These are phyloP conservation scores for Aphodius granarius DNA, from an alignment of 2,888 invertebrate genomes.

Conservation along the genomic window DNA sequence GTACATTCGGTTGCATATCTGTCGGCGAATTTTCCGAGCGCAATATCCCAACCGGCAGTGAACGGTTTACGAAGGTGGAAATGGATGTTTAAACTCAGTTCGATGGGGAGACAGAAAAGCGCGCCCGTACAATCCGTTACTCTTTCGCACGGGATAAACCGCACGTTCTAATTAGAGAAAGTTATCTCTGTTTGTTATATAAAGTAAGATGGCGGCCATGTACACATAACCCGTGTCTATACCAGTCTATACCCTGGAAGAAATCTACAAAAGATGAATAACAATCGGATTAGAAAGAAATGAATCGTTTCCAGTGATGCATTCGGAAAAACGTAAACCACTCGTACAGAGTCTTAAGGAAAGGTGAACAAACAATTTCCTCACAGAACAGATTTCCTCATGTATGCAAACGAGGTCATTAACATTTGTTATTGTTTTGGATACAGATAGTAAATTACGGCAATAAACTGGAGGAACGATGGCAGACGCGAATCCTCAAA, in stretches of 20 bases:
- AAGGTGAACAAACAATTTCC: background rate
- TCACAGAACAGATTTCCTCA: background rate
- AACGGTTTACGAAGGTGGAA: background rate
- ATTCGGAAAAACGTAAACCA: conserved; percentile 33
- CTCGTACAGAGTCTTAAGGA: conserved; percentile 28
- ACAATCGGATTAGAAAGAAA: conserved; percentile 33
- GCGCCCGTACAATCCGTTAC: background rate
- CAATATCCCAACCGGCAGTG: background rate
- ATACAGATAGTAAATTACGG: conserved; percentile 23
- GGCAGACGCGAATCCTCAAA: conserved; percentile 35
- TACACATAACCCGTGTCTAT: conserved; percentile 39
- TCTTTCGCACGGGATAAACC: background rate
- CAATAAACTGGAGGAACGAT: conserved; percentile 23
- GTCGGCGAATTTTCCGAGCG: background rate
- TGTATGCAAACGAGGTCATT: conserved; percentile 33
- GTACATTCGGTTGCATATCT: background rate
- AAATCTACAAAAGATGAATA: conserved; percentile 32
- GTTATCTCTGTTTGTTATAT: background rate
- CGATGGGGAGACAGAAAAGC: background rate
- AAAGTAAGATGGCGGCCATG: conserved; percentile 41
- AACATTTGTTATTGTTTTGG: conserved; percentile 32
- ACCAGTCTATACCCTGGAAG: no score
- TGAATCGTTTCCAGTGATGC: conserved; percentile 41
- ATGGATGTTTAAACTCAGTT: background rate
- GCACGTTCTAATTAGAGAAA: background rate